Evolutionary conservation across 92 coral and sea anemone genomes (phyloP), one percentile per base, ranked within the genome.

Genomic region (Pocillopora grandis): DNA sequence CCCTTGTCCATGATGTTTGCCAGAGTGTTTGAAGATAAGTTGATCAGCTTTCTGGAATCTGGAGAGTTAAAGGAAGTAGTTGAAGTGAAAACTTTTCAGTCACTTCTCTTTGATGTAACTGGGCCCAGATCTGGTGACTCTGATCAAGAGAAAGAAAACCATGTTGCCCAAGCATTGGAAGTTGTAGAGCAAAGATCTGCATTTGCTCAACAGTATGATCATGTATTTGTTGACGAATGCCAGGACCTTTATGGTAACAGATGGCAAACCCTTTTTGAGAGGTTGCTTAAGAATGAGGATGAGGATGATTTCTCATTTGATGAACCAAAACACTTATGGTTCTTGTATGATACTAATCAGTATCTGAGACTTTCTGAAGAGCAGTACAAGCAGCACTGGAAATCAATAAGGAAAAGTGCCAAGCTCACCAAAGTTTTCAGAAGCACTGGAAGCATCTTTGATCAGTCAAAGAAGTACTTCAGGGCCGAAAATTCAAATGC

Each of bases 141-240:
- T 70, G 69, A 81, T 31, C 42, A 31, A 12, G 71, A 81, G 0
- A 81, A 69, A n/a, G 15, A 16, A 14, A 11, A 70, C 4, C 13
- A 3, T 5, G 56, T 81, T 17, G 14, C 14, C 15, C 0, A 0
- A 33, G 76, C 76, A 4, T 35, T 69, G 14, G 33, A 19, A 42
- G 18, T 12, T 19, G 27, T 80, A 68, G 69, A 70, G 84, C 0
- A 1, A n/a, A 2, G 31, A 2, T 6, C 20, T 21, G 14, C 2
- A 27, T 58, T 20, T 13, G 18, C n/a, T 48, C 20, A 36, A 5
- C 67, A 33, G 56, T 91, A 80, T 61, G 86, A 91, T 15, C 94
- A 91, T 61, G 87, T 91, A 16, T 91, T 91, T 70, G 85, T 91
- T 31, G 94, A 91, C 48, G 94, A 91, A 68, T 81, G 91, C n/a